These are phyloP conservation scores for Scaptomyza tumidula DNA, from an alignment of 2,888 invertebrate genomes.

Conservation along the genomic window DNA sequence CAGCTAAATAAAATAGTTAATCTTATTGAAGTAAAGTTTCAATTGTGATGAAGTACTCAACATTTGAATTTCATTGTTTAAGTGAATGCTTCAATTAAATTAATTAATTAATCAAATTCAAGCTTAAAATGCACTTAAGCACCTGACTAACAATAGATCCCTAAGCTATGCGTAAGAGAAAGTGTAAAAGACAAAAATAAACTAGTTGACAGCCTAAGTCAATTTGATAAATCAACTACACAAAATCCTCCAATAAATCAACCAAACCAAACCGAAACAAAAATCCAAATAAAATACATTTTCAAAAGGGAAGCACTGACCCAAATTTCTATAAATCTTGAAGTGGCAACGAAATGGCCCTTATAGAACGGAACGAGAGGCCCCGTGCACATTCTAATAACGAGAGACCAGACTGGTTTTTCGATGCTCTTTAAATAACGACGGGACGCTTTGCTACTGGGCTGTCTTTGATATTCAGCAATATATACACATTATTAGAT, in stretches of 20 bases:
- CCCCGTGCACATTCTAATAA: conserved; percentile 32
- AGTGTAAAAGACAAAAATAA: conserved; percentile 53
- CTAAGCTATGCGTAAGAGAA: not conserved
- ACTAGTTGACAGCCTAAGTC: conserved; percentile 46
- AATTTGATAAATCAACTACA: conserved; percentile 70
- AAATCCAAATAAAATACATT: conserved; percentile 21
- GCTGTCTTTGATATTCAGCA: conserved; percentile 7
- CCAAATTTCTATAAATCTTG: conserved; percentile 57
- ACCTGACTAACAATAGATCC: conserved; percentile 27
- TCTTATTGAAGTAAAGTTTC: not conserved
- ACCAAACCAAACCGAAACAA: conserved; percentile 21
- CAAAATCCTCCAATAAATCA: conserved; percentile 71
- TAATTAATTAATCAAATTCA: not conserved
- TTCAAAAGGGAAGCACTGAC: conserved; percentile 52
- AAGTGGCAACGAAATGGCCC: conserved; percentile 45
- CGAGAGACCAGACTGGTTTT: conserved; percentile 33
- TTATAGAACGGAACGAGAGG: conserved; percentile 4
- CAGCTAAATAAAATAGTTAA: conserved; percentile 4
- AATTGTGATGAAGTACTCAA: not conserved
- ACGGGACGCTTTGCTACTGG: conserved; percentile 8
- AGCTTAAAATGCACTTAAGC: conserved; percentile 27
- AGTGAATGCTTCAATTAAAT: not conserved
- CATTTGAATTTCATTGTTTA: not conserved
- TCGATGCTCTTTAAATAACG: conserved; percentile 19
- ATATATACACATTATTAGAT: conserved; percentile 55